These are phyloP conservation scores for Polydrusus tereticollis DNA, from an alignment of 2,888 invertebrate species.

Conservation along the genomic window DNA sequence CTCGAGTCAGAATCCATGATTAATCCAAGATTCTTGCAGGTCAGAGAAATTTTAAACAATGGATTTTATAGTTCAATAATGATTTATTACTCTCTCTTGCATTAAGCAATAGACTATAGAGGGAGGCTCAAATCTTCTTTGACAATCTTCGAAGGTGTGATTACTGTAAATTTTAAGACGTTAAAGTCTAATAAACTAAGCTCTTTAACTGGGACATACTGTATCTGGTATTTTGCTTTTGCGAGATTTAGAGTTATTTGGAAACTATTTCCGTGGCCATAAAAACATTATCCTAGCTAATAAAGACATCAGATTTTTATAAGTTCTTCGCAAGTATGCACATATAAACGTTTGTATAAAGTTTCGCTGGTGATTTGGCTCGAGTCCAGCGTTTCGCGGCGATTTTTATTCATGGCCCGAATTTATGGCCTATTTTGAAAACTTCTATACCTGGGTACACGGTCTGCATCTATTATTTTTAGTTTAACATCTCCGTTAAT, in stretches of 20 bases:
- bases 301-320: slow-evolving; percentile 38
- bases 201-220: too few species aligned
- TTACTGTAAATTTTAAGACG: too few species aligned
- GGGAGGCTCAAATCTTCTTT: too few species aligned
- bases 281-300: slow-evolving; percentile 29
- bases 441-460: slow-evolving; percentile 43
- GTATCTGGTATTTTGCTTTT: neutral
- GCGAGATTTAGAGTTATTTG: neutral
- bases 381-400: slow-evolving; percentile 35
- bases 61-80: too few species aligned
- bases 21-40: too few species aligned
- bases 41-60: too few species aligned
- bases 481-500: slow-evolving; percentile 41
- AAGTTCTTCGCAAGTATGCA: slow-evolving; percentile 26
- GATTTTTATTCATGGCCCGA: slow-evolving; percentile 39
- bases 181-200: too few species aligned
- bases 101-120: too few species aligned
- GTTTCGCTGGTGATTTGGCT: slow-evolving; percentile 40
- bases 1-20: too few species aligned
- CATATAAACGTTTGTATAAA: slow-evolving; percentile 34
- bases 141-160: too few species aligned
- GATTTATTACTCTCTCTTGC: too few species aligned
- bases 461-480: slow-evolving; percentile 44
- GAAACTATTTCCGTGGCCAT: neutral
- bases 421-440: slow-evolving; percentile 44